Evolutionary conservation across 2,888 invertebrate genomes (phyloP), one percentile per base, ranked within the genome.

Genomic region (Eutolmus rufibarbis): DNA sequence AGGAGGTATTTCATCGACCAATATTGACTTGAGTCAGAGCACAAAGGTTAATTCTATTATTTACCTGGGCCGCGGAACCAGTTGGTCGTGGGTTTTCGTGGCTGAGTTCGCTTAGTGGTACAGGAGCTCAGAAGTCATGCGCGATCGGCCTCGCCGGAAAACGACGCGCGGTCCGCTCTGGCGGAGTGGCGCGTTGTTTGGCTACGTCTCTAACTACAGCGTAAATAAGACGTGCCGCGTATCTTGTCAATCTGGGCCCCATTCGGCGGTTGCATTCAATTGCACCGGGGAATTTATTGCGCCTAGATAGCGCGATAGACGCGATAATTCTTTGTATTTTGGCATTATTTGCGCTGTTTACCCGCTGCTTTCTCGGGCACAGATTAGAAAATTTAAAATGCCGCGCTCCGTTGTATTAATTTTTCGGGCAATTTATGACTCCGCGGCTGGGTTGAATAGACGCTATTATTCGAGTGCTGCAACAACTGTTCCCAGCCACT

Each of bases 21-120:
- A 79, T 79, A 79, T 79, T 79, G 79, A 79, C 79, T 79, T 56
- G 79, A 79, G 79, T 79, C 79, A 79, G 79, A 79, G 79, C 51
- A 79, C 79, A 79, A 79, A 79, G 79, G 79, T 79, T 79, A 79
- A 51, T 79, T 79, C 79, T 79, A 79, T 79, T 79, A 79, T 79
- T 79, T 79, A 34, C 79, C 31, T 23, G 66, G 28, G 51, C 51
- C 9, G 31, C 23, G 51, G 79, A 79, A 79, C 79, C 79, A 79
- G 79, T 79, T 51, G 51, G n/a, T 79, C 51, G 51, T 79, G 79
- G 79, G 51, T 79, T 79, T 79, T 79, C 79, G 56, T 79, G 31
- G 51, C 23, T 28, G 23, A 51, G 79, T 43, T 14, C 40, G 40
- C 16, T 79, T 79, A 79, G 79, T 79, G 51, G 79, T 16, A 51